These are phyloP conservation scores for Chromis chromis DNA, from an alignment of 2,797 vertebrate species.

Conservation along the genomic window DNA sequence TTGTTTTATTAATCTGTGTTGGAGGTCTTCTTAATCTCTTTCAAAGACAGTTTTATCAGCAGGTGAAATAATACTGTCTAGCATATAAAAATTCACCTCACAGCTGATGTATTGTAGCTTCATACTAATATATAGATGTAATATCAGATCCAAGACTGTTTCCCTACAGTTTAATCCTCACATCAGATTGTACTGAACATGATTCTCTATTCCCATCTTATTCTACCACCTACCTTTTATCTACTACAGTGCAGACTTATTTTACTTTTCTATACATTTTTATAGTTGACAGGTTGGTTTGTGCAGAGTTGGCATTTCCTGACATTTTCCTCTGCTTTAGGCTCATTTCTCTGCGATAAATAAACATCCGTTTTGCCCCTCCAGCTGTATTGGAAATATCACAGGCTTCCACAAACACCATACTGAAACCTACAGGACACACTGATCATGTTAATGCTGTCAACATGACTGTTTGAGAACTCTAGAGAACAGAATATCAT, in stretches of 20 bases:
- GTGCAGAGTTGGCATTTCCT: slow-evolving; percentile 29
- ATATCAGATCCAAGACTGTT: too few species aligned
- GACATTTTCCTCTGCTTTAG: slow-evolving; percentile 31
- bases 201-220: too few species aligned
- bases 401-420: slow-evolving; percentile 7
- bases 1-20: not conserved
- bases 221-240: too few species aligned
- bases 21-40: not conserved
- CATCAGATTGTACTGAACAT: too few species aligned
- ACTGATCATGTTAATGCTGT: not conserved
- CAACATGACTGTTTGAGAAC: not conserved
- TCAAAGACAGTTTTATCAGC: too few species aligned
- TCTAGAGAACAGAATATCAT: not conserved
- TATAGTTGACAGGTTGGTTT: slow-evolving; percentile 4
- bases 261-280: not conserved
- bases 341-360: slow-evolving; percentile 21
- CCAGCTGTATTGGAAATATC: slow-evolving; percentile 43
- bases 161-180: too few species aligned
- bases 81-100: too few species aligned
- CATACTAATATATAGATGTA: too few species aligned
- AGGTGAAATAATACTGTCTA: too few species aligned
- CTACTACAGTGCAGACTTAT: not conserved
- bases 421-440: not conserved
- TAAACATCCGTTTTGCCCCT: not conserved
- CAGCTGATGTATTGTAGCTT: too few species aligned